These are phyloP conservation scores for Menura novaehollandiae DNA, from an alignment of 2,113 vertebrate genomes.

Conservation along the genomic window DNA sequence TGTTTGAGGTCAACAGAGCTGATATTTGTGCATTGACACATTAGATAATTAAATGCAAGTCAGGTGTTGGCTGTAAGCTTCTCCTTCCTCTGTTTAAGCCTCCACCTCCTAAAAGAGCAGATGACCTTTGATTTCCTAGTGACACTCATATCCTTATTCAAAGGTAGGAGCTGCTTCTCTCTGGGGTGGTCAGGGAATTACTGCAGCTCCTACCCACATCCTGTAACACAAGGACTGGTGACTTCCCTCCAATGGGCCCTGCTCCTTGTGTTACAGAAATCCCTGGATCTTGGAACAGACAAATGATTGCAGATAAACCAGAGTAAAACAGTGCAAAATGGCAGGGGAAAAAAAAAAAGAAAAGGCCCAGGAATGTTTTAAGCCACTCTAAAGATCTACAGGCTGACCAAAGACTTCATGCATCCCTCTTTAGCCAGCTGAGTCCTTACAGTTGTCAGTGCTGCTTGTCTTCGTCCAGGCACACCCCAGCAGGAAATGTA, in stretches of 20 bases:
- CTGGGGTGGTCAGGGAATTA: background rate
- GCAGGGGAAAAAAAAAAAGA: background rate
- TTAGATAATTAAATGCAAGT: background rate
- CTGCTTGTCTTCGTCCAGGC: background rate
- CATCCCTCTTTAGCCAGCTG: background rate
- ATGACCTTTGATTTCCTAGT: conserved; percentile 1
- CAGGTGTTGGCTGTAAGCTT: conserved; percentile 31
- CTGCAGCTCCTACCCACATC: background rate
- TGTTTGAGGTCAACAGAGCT: background rate
- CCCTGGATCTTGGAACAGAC: background rate
- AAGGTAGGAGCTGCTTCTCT: background rate
- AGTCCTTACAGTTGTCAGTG: background rate
- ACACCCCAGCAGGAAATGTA: background rate
- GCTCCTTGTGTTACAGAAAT: background rate
- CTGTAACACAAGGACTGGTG: background rate
- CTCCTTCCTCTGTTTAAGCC: conserved; percentile 27
- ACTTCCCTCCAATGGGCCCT: background rate
- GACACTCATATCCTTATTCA: background rate
- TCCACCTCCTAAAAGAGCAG: conserved; percentile 25
- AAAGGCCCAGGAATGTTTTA: background rate
- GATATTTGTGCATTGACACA: background rate
- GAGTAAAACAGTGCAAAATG: background rate
- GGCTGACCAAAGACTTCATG: background rate
- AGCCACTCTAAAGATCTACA: background rate
- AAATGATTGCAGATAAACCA: background rate